Evolutionary conservation across 2,888 invertebrate species (phyloP).

Genomic region (Drosophila paracracens): DNA sequence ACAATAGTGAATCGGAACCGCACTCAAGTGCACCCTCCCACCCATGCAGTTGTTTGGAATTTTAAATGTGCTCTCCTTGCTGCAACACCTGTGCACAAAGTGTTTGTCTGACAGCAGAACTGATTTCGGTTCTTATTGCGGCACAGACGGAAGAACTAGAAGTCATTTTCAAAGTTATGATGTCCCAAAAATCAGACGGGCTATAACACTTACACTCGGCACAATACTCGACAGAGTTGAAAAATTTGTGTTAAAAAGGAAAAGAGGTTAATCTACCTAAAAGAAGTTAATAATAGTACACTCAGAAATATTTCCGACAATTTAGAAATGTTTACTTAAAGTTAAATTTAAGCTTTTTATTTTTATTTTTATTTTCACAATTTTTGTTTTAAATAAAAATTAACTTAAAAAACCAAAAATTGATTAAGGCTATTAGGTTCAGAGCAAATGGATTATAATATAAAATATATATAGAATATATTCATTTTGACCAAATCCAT

Average conservation of each 20-base stretch:
- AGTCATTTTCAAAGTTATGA: neutral
- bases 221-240: neutral
- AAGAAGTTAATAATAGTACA: too few relatives aligned
- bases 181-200: neutral
- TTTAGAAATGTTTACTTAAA: neutral
- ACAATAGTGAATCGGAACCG: slow-evolving; percentile 11
- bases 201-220: neutral
- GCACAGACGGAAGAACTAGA: neutral
- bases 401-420: neutral
- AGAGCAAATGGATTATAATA: too few relatives aligned
- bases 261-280: too few relatives aligned
- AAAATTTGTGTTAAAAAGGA: neutral
- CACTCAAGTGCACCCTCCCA: slow-evolving; percentile 8
- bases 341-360: neutral
- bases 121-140: neutral
- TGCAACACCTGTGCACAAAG: neutral
- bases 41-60: slow-evolving; percentile 1
- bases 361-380: neutral
- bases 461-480: neutral
- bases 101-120: neutral
- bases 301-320: rapidly evolving
- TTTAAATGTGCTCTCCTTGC: neutral
- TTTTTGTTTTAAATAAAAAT: neutral
- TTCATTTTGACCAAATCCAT: neutral
- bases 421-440: too few relatives aligned